phyloP scores from a whole-genome alignment of 2,888 invertebrate genomes.

The Noctuana brunneofusca region DNA sequence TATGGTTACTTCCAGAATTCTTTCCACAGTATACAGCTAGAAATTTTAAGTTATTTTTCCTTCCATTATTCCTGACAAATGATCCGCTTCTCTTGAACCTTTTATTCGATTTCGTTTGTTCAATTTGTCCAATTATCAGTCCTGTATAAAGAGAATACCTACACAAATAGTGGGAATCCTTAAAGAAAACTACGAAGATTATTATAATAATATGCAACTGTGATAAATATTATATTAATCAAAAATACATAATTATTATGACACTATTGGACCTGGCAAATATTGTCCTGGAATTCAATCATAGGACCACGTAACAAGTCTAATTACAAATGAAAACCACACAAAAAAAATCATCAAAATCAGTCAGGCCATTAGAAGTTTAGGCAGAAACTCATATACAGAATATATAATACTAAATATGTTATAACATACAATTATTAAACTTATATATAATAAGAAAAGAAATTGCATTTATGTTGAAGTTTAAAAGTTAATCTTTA shows the following conservation, averaged over 20 bases:
- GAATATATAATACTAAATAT: no score
- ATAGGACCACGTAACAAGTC: not conserved
- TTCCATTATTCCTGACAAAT: constrained; percentile 27
- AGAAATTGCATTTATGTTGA: not conserved
- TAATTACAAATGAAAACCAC: not conserved
- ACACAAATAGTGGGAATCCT: not conserved
- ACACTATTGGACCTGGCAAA: no score
- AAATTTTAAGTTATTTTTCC: constrained; percentile 47
- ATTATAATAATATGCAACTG: not conserved
- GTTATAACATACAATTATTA: no score
- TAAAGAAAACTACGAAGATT: not conserved
- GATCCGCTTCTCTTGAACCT: constrained; percentile 26
- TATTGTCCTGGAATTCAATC: no score
- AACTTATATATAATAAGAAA: not conserved
- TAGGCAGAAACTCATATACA: no score
- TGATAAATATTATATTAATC: not conserved
- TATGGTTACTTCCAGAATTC: constrained; percentile 84
- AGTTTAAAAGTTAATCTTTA: not conserved
- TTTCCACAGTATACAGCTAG: constrained; percentile 78
- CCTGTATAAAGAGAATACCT: not conserved
- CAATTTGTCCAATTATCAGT: constrained; percentile 20
- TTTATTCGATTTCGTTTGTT: constrained; percentile 12
- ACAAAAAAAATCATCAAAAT: no score
- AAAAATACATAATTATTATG: no score
- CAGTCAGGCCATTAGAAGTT: no score